phyloP scores from a whole-genome alignment of 2,797 vertebrate species.

The Bufotes viridis region DNA sequence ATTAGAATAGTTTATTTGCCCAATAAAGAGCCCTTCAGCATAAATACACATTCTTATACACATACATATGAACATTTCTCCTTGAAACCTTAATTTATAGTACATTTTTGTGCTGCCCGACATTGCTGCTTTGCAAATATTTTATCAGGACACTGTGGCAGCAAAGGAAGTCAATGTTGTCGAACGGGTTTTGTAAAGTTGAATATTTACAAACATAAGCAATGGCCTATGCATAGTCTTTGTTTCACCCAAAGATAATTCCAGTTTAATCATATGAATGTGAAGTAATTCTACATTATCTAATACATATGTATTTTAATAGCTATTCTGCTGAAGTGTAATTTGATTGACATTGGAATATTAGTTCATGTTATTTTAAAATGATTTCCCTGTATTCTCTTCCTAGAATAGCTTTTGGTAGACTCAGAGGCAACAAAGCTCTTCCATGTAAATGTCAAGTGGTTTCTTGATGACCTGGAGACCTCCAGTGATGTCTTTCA shows the following conservation, averaged over 20 bases:
- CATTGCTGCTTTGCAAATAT: constrained; percentile 23
- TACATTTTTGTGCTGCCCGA: constrained; percentile 69
- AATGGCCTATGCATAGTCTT: constrained; percentile 76
- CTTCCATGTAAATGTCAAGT: constrained; percentile 45
- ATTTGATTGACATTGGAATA: constrained; percentile 68
- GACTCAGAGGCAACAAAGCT: not conserved
- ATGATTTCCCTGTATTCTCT: constrained; percentile 76
- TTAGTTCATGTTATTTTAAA: constrained; percentile 69
- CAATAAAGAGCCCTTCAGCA: constrained; percentile 80
- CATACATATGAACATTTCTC: constrained; percentile 79
- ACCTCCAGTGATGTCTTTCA: not conserved
- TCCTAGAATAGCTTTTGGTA: constrained; percentile 68
- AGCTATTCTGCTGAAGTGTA: constrained; percentile 67
- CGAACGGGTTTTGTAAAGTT: constrained; percentile 73
- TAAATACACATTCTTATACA: constrained; percentile 81
- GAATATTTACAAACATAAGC: constrained; percentile 83
- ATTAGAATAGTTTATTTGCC: constrained; percentile 82
- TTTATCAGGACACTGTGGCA: constrained; percentile 25
- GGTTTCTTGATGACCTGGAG: constrained; percentile 65
- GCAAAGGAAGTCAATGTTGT: constrained; percentile 68
- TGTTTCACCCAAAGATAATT: constrained; percentile 70
- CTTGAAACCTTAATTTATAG: constrained; percentile 79
- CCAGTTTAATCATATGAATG: constrained; percentile 77
- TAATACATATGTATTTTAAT: constrained; percentile 73
- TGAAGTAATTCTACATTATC: constrained; percentile 78